phyloP scores from a whole-genome alignment of 2,797 vertebrate genomes.

The Tarsius wallacei region DNA sequence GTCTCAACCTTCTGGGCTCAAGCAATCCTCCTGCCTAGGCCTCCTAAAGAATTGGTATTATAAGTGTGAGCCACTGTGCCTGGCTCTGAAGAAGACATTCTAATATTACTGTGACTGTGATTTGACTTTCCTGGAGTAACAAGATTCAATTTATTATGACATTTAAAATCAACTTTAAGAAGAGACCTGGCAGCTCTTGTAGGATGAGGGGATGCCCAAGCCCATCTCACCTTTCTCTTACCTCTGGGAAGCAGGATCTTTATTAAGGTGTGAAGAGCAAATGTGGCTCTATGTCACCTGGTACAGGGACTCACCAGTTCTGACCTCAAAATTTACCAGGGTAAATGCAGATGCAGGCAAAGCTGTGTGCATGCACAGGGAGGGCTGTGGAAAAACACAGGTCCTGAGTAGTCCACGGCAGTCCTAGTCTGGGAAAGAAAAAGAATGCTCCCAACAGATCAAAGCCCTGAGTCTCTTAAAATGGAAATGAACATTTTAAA shows the following conservation, averaged over 20 bases:
- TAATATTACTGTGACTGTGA: neutral
- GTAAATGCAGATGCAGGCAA: neutral
- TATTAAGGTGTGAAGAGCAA: neutral
- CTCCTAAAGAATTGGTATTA: too few species aligned
- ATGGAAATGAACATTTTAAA: slow-evolving; percentile 76
- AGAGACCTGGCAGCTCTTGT: neutral
- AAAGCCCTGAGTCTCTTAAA: slow-evolving; percentile 81
- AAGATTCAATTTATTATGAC: neutral
- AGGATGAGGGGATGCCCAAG: neutral
- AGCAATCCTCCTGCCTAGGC: too few species aligned
- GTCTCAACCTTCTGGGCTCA: too few species aligned
- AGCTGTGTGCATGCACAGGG: neutral
- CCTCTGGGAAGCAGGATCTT: neutral
- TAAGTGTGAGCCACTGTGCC: too few species aligned
- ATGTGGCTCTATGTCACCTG: neutral
- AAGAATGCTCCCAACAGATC: slow-evolving; percentile 79
- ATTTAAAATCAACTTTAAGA: slow-evolving; percentile 3
- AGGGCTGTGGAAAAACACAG: neutral
- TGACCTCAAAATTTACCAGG: neutral
- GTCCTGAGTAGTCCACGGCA: neutral
- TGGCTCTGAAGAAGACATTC: neutral
- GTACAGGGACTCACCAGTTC: neutral
- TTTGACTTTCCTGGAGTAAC: neutral
- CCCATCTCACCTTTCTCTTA: neutral
- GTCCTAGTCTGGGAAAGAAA: slow-evolving; percentile 32